These are phyloP conservation scores for Ceyx cyanopectus DNA, from an alignment of 2,113 vertebrate species.

Conservation along the genomic window DNA sequence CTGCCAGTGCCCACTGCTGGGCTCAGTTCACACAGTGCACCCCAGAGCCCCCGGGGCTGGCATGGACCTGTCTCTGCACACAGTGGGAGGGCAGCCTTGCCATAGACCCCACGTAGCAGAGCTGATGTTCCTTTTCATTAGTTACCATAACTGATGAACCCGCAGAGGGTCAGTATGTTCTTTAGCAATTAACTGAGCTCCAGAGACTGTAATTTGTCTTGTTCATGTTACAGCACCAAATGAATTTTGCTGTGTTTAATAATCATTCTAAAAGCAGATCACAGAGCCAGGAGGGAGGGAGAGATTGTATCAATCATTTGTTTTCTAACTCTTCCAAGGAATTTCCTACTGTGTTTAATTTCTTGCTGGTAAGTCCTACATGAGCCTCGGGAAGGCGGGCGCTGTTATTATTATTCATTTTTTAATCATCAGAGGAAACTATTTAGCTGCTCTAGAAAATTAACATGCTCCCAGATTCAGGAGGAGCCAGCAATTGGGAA, in stretches of 20 bases:
- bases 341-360: conserved; percentile 70
- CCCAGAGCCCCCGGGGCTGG: not conserved
- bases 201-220: conserved; percentile 68
- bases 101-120: not conserved
- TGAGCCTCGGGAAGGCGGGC: conserved; percentile 33
- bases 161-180: conserved; percentile 58
- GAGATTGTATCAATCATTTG: conserved; percentile 68
- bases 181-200: conserved; percentile 63
- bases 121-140: not conserved
- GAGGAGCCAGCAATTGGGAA: conserved; percentile 53
- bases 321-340: conserved; percentile 66
- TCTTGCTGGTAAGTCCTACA: conserved; percentile 54
- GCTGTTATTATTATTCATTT: conserved; percentile 46
- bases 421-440: conserved; percentile 61
- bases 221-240: conserved; percentile 61
- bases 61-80: not conserved
- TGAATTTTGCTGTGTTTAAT: conserved; percentile 68
- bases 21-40: not conserved
- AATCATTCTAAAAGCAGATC: conserved; percentile 66
- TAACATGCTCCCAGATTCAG: conserved; percentile 48
- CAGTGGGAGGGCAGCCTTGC: not conserved
- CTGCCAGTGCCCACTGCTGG: too few species aligned
- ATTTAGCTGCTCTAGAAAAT: conserved; percentile 58
- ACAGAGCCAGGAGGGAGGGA: conserved; percentile 43
- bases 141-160: conserved; percentile 50